phyloP scores from a whole-genome alignment of 2,113 vertebrate species.

The Paraplagusia blochii region DNA sequence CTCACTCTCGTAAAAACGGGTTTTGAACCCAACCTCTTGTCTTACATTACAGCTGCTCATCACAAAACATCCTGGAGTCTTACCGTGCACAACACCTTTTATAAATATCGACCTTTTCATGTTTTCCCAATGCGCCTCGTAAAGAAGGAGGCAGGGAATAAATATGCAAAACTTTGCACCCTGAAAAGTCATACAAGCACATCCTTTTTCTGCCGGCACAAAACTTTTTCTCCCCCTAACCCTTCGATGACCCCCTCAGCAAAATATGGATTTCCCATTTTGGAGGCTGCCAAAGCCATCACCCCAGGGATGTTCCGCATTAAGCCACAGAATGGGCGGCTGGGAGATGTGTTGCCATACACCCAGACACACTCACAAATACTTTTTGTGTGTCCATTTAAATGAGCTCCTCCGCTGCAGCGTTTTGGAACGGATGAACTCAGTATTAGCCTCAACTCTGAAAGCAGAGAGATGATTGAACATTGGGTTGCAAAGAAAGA shows the following conservation, averaged over 20 bases:
- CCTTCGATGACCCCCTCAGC: slow-evolving; percentile 74
- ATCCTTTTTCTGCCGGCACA: slow-evolving; percentile 48
- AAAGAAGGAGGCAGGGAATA: slow-evolving; percentile 61
- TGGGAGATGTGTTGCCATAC: slow-evolving; percentile 74
- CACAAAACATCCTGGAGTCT: slow-evolving; percentile 50
- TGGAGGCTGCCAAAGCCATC: slow-evolving; percentile 80
- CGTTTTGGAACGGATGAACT: slow-evolving; percentile 78
- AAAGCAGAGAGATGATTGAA: slow-evolving; percentile 74
- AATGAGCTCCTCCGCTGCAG: slow-evolving; percentile 77
- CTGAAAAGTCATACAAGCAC: slow-evolving; percentile 62
- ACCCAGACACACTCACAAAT: slow-evolving; percentile 78
- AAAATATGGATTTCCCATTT: slow-evolving; percentile 80
- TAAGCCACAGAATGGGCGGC: slow-evolving; percentile 76
- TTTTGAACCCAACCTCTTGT: slow-evolving; percentile 36
- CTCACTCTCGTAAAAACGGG: slow-evolving; percentile 38
- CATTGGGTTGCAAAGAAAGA: slow-evolving; percentile 36
- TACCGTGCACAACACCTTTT: slow-evolving; percentile 49
- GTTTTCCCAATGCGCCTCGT: slow-evolving; percentile 63
- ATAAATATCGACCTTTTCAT: slow-evolving; percentile 70
- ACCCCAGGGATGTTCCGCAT: slow-evolving; percentile 82
- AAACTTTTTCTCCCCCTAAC: slow-evolving; percentile 75
- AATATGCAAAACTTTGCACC: slow-evolving; percentile 73
- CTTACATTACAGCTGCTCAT: slow-evolving; percentile 49
- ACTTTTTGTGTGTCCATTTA: slow-evolving; percentile 77
- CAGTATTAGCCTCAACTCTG: slow-evolving; percentile 73